Base-by-base conservation (phyloP, 2,113 vertebrate species). In the Proteles cristata region DNA sequence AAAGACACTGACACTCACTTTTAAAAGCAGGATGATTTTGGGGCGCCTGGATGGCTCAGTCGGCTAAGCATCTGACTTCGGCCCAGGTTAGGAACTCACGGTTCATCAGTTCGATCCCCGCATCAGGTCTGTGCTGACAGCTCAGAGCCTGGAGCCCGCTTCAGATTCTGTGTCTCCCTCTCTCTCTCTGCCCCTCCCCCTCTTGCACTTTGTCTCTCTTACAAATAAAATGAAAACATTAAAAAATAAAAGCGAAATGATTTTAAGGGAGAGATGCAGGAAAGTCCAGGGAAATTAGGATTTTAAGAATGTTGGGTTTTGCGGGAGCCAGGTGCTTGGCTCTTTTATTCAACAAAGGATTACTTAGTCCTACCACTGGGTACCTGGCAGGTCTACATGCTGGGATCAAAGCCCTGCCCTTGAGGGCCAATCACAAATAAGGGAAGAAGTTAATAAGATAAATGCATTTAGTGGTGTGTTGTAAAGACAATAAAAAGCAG, bases 241-340 rank as follows among this genome's bases (percentile, higher is more conserved):
- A 39, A 74, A 74, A 73, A 48, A 45, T 77, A 43, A 82, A 69
- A 88, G 14, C 58, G 61, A 86, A 88, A 79, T 45, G 66, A 82
- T 95, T 95, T 85, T 71, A 89, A 96, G 80, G 45, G 26, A 91
- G 23, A 82, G n/a, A 33, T 48, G 17, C 23, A 81, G 45, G 63
- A 71, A 88, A 94, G 19, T 33, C 35, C 33, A 23, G n/a, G 43
- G 28, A 11, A 15, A 48, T 6, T 5, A 12, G n/a, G 28, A 39
- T n/a, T 68, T 80, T 84, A 35, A n/a, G 43, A 73, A 3, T 9
- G 14, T 2, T 96, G 66, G 25, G 5, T 65, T 94, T 96, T 79
- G 33, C 26, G 28, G 16, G 83, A 39, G 5, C 45, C 66, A 3
- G 28, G 4, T 11, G 39, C 14, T 86, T 26, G 23, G 12, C 23